Percentiles rank a stretch among this genome's conserved stretches.
Evolutionary conservation across 2,888 invertebrate genomes (phyloP).

Genomic region (Nipponacmea schrenckii): DNA sequence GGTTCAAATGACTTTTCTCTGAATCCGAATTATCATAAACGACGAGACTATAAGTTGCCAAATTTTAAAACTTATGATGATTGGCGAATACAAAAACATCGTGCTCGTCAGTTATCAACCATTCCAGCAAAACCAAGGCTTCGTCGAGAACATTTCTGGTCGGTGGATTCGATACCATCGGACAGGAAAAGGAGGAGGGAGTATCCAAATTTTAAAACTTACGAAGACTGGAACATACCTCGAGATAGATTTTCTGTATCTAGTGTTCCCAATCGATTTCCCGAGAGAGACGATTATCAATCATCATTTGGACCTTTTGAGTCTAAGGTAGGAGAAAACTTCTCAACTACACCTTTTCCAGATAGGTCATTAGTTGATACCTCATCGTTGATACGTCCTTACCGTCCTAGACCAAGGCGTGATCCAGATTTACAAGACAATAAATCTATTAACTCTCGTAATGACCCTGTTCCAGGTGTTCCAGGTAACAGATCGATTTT

Average conservation of each 20-base stretch:
- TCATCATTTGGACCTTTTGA: not conserved
- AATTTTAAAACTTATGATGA: constrained; percentile 6
- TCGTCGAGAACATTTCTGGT: not conserved
- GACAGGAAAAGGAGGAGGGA: not conserved
- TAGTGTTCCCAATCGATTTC: not conserved
- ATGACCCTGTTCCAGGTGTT: not conserved
- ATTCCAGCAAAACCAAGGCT: not conserved
- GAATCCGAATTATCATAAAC: not conserved
- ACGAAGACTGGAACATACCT: not conserved
- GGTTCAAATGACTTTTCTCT: not conserved
- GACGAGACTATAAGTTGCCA: not conserved
- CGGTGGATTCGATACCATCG: not conserved
- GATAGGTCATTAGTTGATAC: not conserved
- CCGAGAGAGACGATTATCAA: not conserved
- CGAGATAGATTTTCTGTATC: not conserved
- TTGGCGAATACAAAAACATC: not conserved
- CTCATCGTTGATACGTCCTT: not conserved
- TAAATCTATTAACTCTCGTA: not conserved
- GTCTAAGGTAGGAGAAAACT: not conserved
- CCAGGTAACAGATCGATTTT: not conserved
- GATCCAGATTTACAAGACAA: not conserved
- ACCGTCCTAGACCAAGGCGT: not conserved
- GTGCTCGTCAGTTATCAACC: not conserved
- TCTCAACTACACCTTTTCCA: not conserved
- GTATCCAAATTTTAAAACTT: not conserved